These are phyloP conservation scores for Takifugu bimaculatus DNA, from an alignment of 2,113 vertebrate genomes.

Conservation along the genomic window DNA sequence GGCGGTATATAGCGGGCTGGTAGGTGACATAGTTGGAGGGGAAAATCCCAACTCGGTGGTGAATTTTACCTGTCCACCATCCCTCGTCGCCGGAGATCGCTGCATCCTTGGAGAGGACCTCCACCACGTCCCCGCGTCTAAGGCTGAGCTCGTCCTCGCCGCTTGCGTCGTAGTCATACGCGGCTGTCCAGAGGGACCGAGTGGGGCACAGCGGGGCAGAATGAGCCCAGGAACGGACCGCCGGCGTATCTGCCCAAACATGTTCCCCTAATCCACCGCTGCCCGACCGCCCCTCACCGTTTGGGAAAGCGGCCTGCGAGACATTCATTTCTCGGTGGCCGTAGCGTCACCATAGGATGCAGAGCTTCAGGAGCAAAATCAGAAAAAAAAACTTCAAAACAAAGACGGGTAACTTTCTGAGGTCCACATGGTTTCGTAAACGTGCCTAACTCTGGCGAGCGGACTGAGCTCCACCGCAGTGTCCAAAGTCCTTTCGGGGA, in stretches of 20 bases:
- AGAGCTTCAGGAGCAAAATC: slow-evolving; percentile 48
- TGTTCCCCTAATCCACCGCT: slow-evolving; percentile 58
- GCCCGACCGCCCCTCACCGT: slow-evolving; percentile 76
- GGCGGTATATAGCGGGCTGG: slow-evolving; percentile 67
- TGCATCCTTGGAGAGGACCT: slow-evolving; percentile 85
- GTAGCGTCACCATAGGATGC: slow-evolving; percentile 75
- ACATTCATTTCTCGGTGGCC: slow-evolving; percentile 78
- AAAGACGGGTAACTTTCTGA: slow-evolving; percentile 13
- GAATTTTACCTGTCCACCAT: slow-evolving; percentile 88
- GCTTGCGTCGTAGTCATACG: slow-evolving; percentile 85
- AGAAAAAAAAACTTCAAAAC: slow-evolving; percentile 40
- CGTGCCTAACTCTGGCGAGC: background rate
- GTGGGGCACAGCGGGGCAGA: slow-evolving; percentile 73
- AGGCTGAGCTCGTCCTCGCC: slow-evolving; percentile 87
- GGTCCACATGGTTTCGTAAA: slow-evolving; percentile 43
- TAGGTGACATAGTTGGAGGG: slow-evolving; percentile 86
- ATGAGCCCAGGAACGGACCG: slow-evolving; percentile 74
- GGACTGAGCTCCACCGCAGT: slow-evolving; percentile 13
- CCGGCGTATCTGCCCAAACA: slow-evolving; percentile 66
- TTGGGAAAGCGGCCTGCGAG: slow-evolving; percentile 80
- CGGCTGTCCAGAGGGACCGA: slow-evolving; percentile 82
- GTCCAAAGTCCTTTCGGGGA: slow-evolving; percentile 63
- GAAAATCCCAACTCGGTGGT: slow-evolving; percentile 84
- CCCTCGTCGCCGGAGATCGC: slow-evolving; percentile 86
- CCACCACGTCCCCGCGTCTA: slow-evolving; percentile 81